Conservation (phyloP, 2,797 vertebrate genomes). For the Picus viridis region DNA sequence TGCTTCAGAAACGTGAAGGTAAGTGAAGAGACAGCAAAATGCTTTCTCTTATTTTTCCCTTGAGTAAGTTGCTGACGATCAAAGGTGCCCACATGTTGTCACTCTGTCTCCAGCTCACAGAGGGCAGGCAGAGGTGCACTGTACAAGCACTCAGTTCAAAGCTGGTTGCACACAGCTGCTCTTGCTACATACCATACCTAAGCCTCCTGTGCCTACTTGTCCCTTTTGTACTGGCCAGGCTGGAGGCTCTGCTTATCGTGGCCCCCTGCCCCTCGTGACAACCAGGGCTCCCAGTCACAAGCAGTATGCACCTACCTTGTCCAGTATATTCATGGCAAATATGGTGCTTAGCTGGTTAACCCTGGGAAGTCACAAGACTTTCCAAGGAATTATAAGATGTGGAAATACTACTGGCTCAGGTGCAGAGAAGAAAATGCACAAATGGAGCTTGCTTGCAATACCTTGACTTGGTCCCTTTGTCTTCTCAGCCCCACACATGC, state of each 20-base stretch:
- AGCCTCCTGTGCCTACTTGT: background rate
- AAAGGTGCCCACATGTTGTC: accelerated
- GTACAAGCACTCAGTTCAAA: background rate
- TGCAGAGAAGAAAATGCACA: background rate
- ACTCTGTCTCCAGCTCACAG: background rate
- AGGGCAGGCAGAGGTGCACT: accelerated
- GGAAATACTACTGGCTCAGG: conserved; percentile 5
- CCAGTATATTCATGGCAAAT: accelerated
- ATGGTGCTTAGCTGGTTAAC: background rate
- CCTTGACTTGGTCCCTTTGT: conserved; percentile 16
- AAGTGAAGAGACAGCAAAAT: background rate
- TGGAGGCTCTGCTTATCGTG: background rate
- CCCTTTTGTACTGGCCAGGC: accelerated
- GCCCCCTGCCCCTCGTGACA: background rate
- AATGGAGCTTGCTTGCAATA: background rate
- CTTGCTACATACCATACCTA: accelerated
- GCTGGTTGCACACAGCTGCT: accelerated
- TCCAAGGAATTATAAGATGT: background rate
- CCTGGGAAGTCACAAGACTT: background rate
- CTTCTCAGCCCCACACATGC: background rate
- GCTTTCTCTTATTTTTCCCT: background rate
- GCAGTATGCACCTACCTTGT: accelerated
- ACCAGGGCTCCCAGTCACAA: accelerated
- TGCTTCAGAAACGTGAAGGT: conserved; percentile 83
- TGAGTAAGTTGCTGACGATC: accelerated